These are phyloP conservation scores for Strix aluco DNA, from an alignment of 2,113 vertebrate species.

Conservation along the genomic window DNA sequence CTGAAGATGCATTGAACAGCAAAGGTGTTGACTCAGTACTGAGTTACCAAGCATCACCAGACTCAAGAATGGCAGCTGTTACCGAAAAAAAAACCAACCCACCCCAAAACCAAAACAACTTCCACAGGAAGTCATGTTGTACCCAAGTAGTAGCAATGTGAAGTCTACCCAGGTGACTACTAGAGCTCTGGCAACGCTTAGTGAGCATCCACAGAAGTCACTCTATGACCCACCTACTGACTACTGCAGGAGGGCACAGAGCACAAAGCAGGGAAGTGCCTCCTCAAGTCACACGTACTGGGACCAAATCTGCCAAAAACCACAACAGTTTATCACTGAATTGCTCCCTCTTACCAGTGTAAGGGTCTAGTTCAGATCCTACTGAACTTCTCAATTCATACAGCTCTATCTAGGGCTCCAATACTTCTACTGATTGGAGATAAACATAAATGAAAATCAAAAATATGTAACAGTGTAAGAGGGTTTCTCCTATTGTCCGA, in stretches of 20 bases:
- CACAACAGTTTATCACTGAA: neutral
- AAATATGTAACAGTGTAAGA: neutral
- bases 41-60: neutral
- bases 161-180: neutral
- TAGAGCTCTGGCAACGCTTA: neutral
- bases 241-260: neutral
- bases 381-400: neutral
- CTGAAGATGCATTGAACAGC: neutral
- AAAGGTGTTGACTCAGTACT: neutral
- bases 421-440: neutral
- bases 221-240: neutral
- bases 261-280: neutral
- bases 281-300: rapidly evolving
- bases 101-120: neutral
- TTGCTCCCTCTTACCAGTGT: neutral
- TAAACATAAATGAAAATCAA: neutral
- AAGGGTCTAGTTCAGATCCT: neutral
- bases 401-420: neutral
- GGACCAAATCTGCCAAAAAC: neutral
- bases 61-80: neutral
- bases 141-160: neutral
- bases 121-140: neutral
- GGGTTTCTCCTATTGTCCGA: neutral
- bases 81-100: neutral
- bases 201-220: neutral